Base-by-base conservation (phyloP, 2,113 vertebrate species). In the Promerops cafer region DNA sequence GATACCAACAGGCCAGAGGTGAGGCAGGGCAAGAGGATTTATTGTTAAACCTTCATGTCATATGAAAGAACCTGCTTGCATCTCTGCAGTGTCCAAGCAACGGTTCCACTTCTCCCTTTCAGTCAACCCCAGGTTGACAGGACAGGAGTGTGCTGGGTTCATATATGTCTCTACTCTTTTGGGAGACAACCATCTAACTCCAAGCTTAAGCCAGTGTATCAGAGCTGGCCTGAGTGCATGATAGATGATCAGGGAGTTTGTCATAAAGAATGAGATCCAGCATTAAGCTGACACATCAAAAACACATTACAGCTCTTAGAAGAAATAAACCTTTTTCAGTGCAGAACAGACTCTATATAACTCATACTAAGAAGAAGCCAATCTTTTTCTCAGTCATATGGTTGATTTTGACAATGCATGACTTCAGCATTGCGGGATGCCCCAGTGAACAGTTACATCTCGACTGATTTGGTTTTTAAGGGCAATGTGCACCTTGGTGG, bases 141-240 rank as follows among this genome's bases (percentile, higher is more conserved):
- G 15, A 57, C 39, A 8, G 16, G 16, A 17, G 14, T 37, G 11
- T 60, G 40, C 12, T 56, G 24, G 45, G 22, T 26, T 83, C 40
- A 68, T 30, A 28, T 35, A 65, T 8, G 13, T n/a, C 14, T 76
- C 19, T 72, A 6, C 13, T 35, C 9, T 80, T 57, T 28, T 77
- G 33, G 56, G 69, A 70, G 6, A 14, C 33, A 84, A 5, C 10
- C 65, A 18, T 37, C 13, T 53, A 35, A 50, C 21, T 79, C 12
- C 11, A 45, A 28, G 37, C 33, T 85, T 64, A 47, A 89, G 12
- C 9, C 33, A 44, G 37, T 42, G 8, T 31, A 28, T 26, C n/a
- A n/a, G 27, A 93, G 24, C 39, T 60, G 35, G 7, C 20, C 33
- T 0, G 0, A 44, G 17, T 40, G 3, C 7, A 15, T 3, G 7